Evolutionary conservation across 1,140 invertebrate species (phyloP), one percentile per base, ranked within the genome.

Genomic region (Lethocerus indicus): DNA sequence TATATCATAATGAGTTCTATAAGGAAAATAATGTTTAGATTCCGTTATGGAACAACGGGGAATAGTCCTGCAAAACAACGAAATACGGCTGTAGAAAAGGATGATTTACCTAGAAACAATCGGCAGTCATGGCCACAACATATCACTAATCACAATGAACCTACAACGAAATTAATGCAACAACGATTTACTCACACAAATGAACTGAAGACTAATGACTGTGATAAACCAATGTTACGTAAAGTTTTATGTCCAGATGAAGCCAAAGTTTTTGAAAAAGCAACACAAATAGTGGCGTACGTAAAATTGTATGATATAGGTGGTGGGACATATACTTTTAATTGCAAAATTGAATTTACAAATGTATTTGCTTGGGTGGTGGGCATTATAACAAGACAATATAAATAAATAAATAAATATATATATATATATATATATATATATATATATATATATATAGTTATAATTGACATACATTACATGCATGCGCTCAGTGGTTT

Each of bases 281-380:
- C 81, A 61, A 83, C 79, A 72, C 81, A 82, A 64, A 84, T 84
- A 66, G 80, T 84, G 63, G 83, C 82, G 81, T 85, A 83, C 72
- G 80, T 81, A 71, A 50, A 16, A 50, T n/a, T n/a, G n/a, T n/a
- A n/a, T n/a, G n/a, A n/a, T n/a, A n/a, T n/a, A n/a, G n/a, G n/a
- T n/a, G n/a, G n/a, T n/a, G n/a, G n/a, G n/a, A n/a, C n/a, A n/a
- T n/a, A n/a, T n/a, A n/a, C n/a, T n/a, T n/a, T n/a, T n/a, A 44
- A 44, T 27, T 44, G 4, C 14, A 14, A 28, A 39, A 27, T 26
- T 45, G 26, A 43, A 27, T 24, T 43, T 20, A 43, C 26, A 29
- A 48, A 47, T 41, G 40, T 56, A 35, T 51, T 60, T 54, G 51
- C 37, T 25, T 52, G 37, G 25, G 41, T 27, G 23, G 16, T 18